phyloP scores from a whole-genome alignment of 2,113 vertebrate genomes.

The Phylloscopus trochilus region DNA sequence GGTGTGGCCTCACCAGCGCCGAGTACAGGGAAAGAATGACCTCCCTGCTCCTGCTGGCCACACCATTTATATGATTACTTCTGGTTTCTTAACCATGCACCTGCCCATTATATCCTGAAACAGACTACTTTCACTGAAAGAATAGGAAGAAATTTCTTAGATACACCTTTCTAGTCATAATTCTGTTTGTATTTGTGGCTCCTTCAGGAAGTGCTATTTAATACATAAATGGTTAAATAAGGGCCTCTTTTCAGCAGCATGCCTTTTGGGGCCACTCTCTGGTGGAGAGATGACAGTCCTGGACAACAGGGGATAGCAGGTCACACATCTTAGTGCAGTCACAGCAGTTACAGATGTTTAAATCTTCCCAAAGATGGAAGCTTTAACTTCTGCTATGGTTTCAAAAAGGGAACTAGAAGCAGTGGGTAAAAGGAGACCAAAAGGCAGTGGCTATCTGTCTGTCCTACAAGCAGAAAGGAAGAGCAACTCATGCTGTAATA shows the following conservation, averaged over 20 bases:
- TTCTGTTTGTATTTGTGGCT: not conserved
- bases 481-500: not conserved
- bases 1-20: too few species aligned
- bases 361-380: not conserved
- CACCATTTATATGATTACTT: not conserved
- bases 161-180: not conserved
- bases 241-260: not conserved
- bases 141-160: not conserved
- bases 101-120: not conserved
- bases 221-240: not conserved
- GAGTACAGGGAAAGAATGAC: too few species aligned
- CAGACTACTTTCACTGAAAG: not conserved
- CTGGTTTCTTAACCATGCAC: not conserved
- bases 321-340: not conserved
- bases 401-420: not conserved
- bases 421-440: not conserved
- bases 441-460: not conserved
- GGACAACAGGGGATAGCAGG: not conserved
- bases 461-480: not conserved
- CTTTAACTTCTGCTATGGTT: not conserved
- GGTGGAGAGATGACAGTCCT: not conserved
- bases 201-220: not conserved
- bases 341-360: not conserved
- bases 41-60: too few species aligned
- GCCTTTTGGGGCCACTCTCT: not conserved